Conservation (phyloP, 2,113 vertebrate genomes). For the Vimba vimba region DNA sequence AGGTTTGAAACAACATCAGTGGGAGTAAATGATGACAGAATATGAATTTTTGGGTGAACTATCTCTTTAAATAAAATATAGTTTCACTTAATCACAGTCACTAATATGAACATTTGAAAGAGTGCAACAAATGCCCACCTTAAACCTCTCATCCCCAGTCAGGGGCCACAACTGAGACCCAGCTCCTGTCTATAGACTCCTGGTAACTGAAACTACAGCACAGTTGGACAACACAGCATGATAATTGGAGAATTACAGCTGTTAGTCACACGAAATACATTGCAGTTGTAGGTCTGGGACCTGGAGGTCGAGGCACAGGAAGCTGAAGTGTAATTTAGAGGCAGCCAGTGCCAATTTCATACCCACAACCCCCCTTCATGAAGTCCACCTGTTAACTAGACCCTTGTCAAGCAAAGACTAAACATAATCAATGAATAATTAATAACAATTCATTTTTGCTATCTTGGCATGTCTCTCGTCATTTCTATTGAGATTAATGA, state of each 20-base stretch:
- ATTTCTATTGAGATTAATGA: slow-evolving; percentile 65
- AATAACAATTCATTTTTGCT: slow-evolving; percentile 57
- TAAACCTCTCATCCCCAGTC: slow-evolving; percentile 5
- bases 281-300: slow-evolving; percentile 76
- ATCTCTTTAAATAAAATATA: background rate
- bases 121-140: slow-evolving; percentile 13
- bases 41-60: background rate
- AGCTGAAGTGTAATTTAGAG: slow-evolving; percentile 81
- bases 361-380: slow-evolving; percentile 46
- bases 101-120: background rate
- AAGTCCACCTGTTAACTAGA: slow-evolving; percentile 71
- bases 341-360: slow-evolving; percentile 67
- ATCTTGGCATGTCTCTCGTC: slow-evolving; percentile 37
- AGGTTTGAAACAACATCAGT: background rate
- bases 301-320: slow-evolving; percentile 77
- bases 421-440: slow-evolving; percentile 66
- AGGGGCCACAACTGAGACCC: slow-evolving; percentile 16
- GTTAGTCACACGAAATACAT: slow-evolving; percentile 82
- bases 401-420: slow-evolving; percentile 64
- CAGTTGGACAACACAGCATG: slow-evolving; percentile 78
- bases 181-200: slow-evolving; percentile 61
- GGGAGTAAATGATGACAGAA: background rate
- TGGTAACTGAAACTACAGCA: slow-evolving; percentile 75
- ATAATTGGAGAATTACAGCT: slow-evolving; percentile 84
- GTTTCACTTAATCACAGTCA: background rate